Conservation (phyloP, 2,888 invertebrate species). For the Graphium colonna region DNA sequence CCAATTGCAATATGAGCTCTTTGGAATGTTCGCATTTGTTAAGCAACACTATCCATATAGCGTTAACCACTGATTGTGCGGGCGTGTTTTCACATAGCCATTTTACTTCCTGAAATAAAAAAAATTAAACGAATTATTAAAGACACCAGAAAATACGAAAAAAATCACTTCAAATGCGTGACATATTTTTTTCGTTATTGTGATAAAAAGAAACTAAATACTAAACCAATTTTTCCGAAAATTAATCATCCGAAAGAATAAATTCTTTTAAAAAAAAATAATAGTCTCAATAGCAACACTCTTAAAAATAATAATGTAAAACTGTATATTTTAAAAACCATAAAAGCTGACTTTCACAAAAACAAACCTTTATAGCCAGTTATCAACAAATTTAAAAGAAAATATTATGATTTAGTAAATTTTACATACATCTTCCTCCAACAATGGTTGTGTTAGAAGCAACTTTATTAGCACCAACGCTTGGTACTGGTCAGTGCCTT, state of each 20-base stretch:
- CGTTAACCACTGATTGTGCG: constrained; percentile 39
- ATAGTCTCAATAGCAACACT: no score
- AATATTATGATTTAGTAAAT: neutral
- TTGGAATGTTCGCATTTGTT: constrained; percentile 45
- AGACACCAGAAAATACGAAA: no score
- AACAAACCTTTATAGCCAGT: neutral
- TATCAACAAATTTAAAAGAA: neutral
- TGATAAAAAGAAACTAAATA: no score
- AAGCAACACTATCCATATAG: constrained; percentile 58
- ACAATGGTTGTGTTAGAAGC: constrained; percentile 48
- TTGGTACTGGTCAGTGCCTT: constrained; percentile 39
- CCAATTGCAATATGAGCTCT: constrained; percentile 41
- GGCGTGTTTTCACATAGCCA: constrained; percentile 39
- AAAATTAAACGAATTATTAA: no score
- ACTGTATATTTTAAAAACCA: no score
- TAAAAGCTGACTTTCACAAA: no score
- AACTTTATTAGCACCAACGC: constrained; percentile 55
- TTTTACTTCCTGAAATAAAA: constrained; percentile 56
- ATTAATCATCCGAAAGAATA: no score
- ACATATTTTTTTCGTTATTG: no score
- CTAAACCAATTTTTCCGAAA: no score
- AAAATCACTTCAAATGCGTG: no score
- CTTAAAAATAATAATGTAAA: no score
- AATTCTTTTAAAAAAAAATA: no score
- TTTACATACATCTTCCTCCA: constrained; percentile 50